Conservation (phyloP, 2,797 vertebrate genomes). For the Mus caroli region DNA sequence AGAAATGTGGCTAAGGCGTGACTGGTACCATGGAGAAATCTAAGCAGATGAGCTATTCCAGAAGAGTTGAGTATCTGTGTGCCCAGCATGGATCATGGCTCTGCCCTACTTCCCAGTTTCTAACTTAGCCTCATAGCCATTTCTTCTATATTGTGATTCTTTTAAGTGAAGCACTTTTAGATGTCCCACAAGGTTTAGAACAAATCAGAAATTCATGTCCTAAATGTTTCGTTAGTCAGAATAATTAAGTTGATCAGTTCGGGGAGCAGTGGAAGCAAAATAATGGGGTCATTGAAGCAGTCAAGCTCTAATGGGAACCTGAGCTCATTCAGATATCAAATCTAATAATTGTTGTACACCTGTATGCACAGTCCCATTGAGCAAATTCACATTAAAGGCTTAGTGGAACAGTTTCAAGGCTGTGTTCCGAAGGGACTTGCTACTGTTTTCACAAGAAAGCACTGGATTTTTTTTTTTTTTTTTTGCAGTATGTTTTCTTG, state of each 20-base stretch:
- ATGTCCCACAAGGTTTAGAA: conserved; percentile 87
- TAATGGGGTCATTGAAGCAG: conserved; percentile 89
- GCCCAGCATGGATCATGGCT: conserved; percentile 45
- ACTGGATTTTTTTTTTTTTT: conserved; percentile 69
- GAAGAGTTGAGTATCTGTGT: conserved; percentile 45
- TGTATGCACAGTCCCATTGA: conserved; percentile 86
- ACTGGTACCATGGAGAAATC: conserved; percentile 34
- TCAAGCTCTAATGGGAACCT: conserved; percentile 88
- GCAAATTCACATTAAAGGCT: conserved; percentile 85
- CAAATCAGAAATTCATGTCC: conserved; percentile 87
- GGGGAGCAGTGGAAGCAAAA: conserved; percentile 87
- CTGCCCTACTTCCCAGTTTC: conserved; percentile 78
- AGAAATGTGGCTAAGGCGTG: background rate
- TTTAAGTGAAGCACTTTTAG: conserved; percentile 82
- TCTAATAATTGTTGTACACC: conserved; percentile 90
- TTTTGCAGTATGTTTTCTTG: conserved; percentile 46
- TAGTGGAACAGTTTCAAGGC: conserved; percentile 75
- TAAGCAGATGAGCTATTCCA: conserved; percentile 43
- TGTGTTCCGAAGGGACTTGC: conserved; percentile 66
- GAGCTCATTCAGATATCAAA: conserved; percentile 89
- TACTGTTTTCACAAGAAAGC: conserved; percentile 71
- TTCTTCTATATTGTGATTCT: conserved; percentile 73
- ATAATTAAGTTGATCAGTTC: conserved; percentile 91
- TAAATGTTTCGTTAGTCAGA: conserved; percentile 89
- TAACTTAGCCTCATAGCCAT: conserved; percentile 55